Conservation (phyloP, 2,888 invertebrate genomes). For the Macrosiphum euphorbiae region DNA sequence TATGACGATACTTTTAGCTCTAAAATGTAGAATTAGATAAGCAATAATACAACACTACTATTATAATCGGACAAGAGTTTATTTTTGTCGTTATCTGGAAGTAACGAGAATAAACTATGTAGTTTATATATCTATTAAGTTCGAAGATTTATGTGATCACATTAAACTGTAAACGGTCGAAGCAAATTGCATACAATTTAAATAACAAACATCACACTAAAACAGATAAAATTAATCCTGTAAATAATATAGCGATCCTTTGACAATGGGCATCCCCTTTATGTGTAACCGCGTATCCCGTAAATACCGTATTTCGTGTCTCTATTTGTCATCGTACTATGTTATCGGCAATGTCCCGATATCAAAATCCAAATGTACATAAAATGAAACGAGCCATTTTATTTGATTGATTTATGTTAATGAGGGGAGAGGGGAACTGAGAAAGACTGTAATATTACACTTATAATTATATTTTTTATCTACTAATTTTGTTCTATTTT, state of each 20-base stretch:
- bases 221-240: not conserved
- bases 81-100: not conserved
- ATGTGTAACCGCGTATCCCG: not conserved
- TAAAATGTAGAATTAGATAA: not conserved
- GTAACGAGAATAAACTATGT: not conserved
- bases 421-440: not conserved
- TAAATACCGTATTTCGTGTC: not conserved
- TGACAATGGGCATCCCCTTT: not conserved
- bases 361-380: constrained; percentile 34
- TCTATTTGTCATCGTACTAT: not conserved
- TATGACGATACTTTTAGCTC: not conserved
- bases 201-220: not conserved
- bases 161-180: not conserved
- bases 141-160: constrained; percentile 15
- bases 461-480: not conserved
- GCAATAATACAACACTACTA: not conserved
- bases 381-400: constrained; percentile 1
- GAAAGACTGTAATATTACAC: not conserved
- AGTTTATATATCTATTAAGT: not conserved
- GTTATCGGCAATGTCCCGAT: not conserved
- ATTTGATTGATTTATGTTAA: constrained; percentile 9
- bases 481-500: not conserved
- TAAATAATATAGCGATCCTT: not conserved
- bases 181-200: not conserved
- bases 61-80: not conserved